Evolutionary conservation across 2,113 vertebrate genomes (phyloP).

Genomic region (Dasyornis broadbenti): DNA sequence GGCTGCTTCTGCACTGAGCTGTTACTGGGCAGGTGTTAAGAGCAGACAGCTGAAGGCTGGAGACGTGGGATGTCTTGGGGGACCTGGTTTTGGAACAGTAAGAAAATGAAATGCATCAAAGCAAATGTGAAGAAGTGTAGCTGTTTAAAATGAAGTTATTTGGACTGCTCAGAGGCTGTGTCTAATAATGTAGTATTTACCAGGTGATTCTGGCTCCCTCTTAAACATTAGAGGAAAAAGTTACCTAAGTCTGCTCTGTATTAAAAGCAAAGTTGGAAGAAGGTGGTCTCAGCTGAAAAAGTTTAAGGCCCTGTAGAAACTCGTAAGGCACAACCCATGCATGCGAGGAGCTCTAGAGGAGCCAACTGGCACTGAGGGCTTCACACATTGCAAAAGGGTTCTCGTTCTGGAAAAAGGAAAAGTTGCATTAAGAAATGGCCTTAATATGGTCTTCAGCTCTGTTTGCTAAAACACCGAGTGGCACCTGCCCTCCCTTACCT

Average conservation of each 20-base stretch:
- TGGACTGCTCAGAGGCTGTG: neutral
- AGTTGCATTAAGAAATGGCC: neutral
- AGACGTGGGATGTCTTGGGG: neutral
- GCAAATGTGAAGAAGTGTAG: neutral
- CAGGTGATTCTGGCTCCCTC: neutral
- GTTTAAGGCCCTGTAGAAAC: neutral
- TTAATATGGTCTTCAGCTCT: neutral
- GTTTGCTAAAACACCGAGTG: neutral
- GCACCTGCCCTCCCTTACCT: fast-evolving
- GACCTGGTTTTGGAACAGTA: neutral
- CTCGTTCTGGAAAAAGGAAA: neutral
- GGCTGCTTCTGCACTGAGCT: neutral
- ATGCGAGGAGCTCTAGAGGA: neutral
- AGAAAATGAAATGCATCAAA: neutral
- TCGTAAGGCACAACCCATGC: neutral
- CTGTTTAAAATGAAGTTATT: neutral
- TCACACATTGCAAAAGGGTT: neutral
- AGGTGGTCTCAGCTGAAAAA: neutral
- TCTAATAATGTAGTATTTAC: neutral
- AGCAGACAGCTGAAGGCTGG: neutral
- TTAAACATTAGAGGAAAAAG: neutral
- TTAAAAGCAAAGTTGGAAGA: constrained; percentile 1
- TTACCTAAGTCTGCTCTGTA: neutral
- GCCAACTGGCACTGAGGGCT: neutral
- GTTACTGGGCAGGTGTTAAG: neutral